Evolutionary conservation across 2,888 invertebrate species (phyloP).

Genomic region (Harmothoe impar): DNA sequence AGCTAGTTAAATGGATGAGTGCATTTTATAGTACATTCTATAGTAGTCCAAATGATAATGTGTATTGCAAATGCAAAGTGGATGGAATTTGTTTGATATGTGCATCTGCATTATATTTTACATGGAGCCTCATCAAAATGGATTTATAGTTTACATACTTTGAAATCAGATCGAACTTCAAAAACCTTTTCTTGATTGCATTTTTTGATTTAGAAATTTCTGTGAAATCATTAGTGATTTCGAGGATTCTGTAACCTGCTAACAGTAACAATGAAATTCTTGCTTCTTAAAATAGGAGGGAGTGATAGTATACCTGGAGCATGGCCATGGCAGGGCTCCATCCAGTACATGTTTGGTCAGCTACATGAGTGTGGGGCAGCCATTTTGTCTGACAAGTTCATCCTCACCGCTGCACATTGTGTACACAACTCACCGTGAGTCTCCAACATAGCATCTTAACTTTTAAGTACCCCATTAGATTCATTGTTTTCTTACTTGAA

Average conservation of each 20-base stretch:
- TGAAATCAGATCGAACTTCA: no score
- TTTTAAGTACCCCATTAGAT: not conserved
- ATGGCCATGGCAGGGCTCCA: constrained; percentile 43
- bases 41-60: not conserved
- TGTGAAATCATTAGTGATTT: no score
- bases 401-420: constrained; percentile 45
- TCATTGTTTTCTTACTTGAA: not conserved
- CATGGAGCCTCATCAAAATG: no score
- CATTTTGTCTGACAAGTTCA: constrained; percentile 26
- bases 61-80: not conserved
- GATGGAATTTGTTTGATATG: not conserved
- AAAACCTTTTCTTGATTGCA: no score
- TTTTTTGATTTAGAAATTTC: no score
- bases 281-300: no score
- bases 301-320: not conserved
- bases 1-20: not conserved
- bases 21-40: not conserved
- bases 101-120: no score
- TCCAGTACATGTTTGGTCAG: constrained; percentile 45
- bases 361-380: constrained; percentile 45
- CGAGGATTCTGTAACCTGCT: no score
- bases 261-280: no score
- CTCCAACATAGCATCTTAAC: not conserved
- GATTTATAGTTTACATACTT: no score
- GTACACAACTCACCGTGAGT: constrained; percentile 42